Base-by-base conservation (phyloP, 2,888 invertebrate species). In the Standfussiana lucernea region DNA sequence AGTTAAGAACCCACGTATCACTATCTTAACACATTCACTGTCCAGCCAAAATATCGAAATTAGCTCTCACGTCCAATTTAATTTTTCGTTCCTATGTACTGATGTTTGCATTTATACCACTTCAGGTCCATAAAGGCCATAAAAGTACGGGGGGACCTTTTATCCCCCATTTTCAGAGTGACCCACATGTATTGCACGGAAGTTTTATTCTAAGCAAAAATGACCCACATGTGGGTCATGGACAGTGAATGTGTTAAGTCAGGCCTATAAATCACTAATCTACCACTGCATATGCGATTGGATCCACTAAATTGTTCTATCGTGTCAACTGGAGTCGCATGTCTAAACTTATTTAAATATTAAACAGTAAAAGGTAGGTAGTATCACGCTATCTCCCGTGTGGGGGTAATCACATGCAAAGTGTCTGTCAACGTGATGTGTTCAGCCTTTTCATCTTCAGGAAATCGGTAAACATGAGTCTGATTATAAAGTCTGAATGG, bases 371-470 rank as follows among this genome's bases (percentile, higher is more conserved):
- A 71, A 71, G 45, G 47, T n/a, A 61, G 70, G 61, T 32, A 64
- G 67, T 68, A 74, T 80, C 88, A 87, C 83, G 87, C 64, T 21
- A 83, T 72, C 15, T 77, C 56, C 24, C 74, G 56, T 67, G n/a
- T 61, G 50, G 47, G 18, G 32, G 65, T 77, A 84, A 86, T 86
- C 67, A 15, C 18, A 71, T 72, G 75, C 64, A 66, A 53, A 56
- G n/a, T 70, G 35, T 62, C 79, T 45, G 74, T 40, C 64, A 70
- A 73, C 45, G 59, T 42, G 59, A 47, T 7, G 18, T 35, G 8
- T 28, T 13, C 15, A 37, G 3, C 18, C 15, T 69, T 79, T 37
- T 59, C 50, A n/a, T 66, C 35, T 53, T 74, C 50, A 72, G 21
- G 45, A 78, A 70, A 69, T 84, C 72, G 37, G 86, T 53, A 70